Evolutionary conservation across 1,140 invertebrate species (phyloP).

Genomic region (Bombus pascuorum): DNA sequence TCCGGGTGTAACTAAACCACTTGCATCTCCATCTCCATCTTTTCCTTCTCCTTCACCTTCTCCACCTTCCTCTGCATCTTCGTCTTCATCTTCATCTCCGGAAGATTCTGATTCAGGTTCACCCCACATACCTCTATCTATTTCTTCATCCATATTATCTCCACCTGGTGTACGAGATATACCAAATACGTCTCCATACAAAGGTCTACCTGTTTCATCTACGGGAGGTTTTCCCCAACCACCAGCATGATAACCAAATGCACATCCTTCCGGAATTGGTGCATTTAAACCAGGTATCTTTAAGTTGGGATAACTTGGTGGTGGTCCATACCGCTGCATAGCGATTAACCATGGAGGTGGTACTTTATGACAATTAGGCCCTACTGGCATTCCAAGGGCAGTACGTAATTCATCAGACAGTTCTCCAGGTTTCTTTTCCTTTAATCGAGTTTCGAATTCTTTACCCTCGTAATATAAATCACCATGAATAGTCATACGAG

Average conservation of each 20-base stretch:
- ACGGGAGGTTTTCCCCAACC: conserved; percentile 99
- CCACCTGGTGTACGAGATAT: conserved; percentile 82
- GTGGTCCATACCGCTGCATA: conserved; percentile 99
- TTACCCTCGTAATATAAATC: conserved; percentile 99
- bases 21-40: conserved; percentile 87
- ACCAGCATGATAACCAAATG: conserved; percentile 99
- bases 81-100: conserved; percentile 92
- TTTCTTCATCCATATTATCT: conserved; percentile 90
- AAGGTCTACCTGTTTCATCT: conserved; percentile 97
- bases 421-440: conserved; percentile 99
- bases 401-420: conserved; percentile 97
- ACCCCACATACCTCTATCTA: conserved; percentile 97
- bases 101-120: conserved; percentile 98
- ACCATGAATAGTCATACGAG: conserved; percentile 99
- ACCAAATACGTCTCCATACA: conserved; percentile 99
- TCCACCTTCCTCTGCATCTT: conserved; percentile 89
- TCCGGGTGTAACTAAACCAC: conserved; percentile 89
- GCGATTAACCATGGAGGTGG: conserved; percentile 99
- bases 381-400: conserved; percentile 99
- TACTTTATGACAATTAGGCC: conserved; percentile 92
- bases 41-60: conserved; percentile 87
- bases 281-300: conserved; percentile 97
- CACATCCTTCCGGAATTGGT: conserved; percentile 97
- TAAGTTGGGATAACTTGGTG: conserved; percentile 99
- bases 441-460: conserved; percentile 98